A percentile compares a stretch with the other conserved stretches of the same genome.
These are phyloP conservation scores for Argyra leucocephala DNA, from an alignment of 2,888 invertebrate species.

Conservation along the genomic window DNA sequence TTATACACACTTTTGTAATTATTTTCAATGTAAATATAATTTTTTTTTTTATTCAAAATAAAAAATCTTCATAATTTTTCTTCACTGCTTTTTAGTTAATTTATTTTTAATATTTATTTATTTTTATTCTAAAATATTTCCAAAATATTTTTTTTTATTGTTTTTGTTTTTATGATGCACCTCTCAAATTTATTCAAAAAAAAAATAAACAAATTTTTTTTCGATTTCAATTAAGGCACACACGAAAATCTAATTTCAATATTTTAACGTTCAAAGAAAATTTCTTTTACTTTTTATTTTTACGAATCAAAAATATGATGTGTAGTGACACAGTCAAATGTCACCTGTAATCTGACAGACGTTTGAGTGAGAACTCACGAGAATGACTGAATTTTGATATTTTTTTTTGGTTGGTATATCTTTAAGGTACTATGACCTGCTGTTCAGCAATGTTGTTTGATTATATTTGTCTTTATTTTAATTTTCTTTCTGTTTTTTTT, in stretches of 20 bases:
- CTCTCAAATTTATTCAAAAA: too few relatives aligned
- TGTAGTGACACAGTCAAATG: constrained; percentile 40
- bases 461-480: background rate
- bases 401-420: background rate
- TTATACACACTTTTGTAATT: too few relatives aligned
- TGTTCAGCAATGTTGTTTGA: background rate
- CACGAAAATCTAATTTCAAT: background rate
- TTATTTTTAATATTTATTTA: too few relatives aligned
- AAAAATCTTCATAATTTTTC: too few relatives aligned
- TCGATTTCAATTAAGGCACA: background rate
- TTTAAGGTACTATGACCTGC: background rate
- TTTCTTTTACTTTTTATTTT: background rate
- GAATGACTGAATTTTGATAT: constrained; percentile 26
- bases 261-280: background rate
- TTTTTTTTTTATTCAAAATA: too few relatives aligned
- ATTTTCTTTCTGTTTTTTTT: background rate
- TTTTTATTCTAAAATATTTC: too few relatives aligned
- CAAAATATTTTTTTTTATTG: too few relatives aligned
- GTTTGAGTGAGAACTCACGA: constrained; percentile 31
- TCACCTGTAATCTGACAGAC: constrained; percentile 44
- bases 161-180: too few relatives aligned
- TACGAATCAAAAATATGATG: background rate
- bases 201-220: background rate
- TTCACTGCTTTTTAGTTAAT: too few relatives aligned
- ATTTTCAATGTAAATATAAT: too few relatives aligned